Evolutionary conservation across 2,888 invertebrate species (phyloP).

Genomic region (Patella ulyssiponensis): DNA sequence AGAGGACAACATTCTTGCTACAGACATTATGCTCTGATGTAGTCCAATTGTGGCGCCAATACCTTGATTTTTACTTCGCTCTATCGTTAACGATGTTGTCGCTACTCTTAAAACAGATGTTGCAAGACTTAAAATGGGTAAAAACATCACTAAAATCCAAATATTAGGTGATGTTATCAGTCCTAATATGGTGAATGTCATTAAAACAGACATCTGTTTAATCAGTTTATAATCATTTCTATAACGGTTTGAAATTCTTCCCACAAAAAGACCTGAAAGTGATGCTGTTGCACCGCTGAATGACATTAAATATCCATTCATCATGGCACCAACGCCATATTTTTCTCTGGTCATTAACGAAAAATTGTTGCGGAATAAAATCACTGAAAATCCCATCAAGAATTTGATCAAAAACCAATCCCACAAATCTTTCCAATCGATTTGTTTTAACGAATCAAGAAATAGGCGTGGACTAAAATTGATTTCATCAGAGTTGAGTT

Average conservation of each 20-base stretch:
- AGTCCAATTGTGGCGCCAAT: conserved; percentile 68
- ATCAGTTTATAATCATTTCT: conserved; percentile 54
- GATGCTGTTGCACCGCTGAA: conserved; percentile 64
- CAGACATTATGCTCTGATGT: conserved; percentile 68
- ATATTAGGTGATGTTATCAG: conserved; percentile 54
- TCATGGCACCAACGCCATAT: conserved; percentile 60
- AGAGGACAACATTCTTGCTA: conserved; percentile 69
- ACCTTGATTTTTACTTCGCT: conserved; percentile 53
- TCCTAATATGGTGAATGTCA: conserved; percentile 45
- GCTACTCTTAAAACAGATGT: conserved; percentile 66
- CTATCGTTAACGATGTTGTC: conserved; percentile 61
- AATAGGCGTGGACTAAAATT: conserved; percentile 47
- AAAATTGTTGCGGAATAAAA: conserved; percentile 69
- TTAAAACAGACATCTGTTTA: conserved; percentile 53
- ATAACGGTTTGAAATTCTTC: conserved; percentile 56
- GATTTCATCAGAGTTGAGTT: conserved; percentile 45
- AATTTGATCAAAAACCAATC: conserved; percentile 69
- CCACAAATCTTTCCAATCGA: conserved; percentile 66
- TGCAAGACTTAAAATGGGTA: conserved; percentile 64
- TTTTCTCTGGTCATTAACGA: conserved; percentile 59
- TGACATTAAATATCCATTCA: conserved; percentile 69
- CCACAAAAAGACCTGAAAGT: conserved; percentile 64
- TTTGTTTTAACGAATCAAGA: conserved; percentile 47
- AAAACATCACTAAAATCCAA: conserved; percentile 47
- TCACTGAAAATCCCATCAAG: conserved; percentile 65